Evolutionary conservation across 1,140 invertebrate species (phyloP), one percentile per base, ranked within the genome.

Genomic region (Drosophila setifemur): DNA sequence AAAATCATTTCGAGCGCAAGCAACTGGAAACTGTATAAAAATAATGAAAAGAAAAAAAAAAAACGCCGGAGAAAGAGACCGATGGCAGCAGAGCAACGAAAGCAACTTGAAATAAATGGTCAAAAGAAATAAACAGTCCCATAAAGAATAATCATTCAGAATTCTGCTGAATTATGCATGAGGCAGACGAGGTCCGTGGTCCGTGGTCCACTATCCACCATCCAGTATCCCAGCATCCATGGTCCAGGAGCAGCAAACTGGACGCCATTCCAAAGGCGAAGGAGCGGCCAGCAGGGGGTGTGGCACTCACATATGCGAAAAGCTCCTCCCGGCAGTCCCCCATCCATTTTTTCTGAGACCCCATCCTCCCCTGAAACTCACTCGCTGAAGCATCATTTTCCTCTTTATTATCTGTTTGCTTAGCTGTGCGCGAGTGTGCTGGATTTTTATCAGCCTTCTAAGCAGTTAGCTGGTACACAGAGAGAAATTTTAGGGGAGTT

Each of bases 131-230:
- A 89, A 89, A 89, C 88, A 89, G 88, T 89, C 88, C 88, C 88
- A 89, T 89, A 89, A 89, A 89, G 88, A 89, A 89, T 89, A 89
- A 89, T 89, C 88, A 89, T 89, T 89, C 85, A 82, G 88, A 89
- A 89, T 88, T 89, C 88, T 89, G 81, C 81, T 89, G 88, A 89
- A 89, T 89, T 88, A 89, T 89, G 88, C 88, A 89, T 89, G 88
- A 89, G 75, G 52, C 71, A 69, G 60, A 40, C 61, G 33, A n/a
- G n/a, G 48, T 63, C 71, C 33, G 43, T 31, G 55, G 44, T 54
- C 28, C 45, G 9, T 23, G 35, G 53, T 42, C 55, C 37, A 61
- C 12, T 48, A 19, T 8, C 33, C 33, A 14, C 19, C 0, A 2
- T 49, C 49, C 44, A 69, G 35, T 37, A 43, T 45, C 40, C 49